Evolutionary conservation across 2,888 invertebrate species (phyloP), one percentile per base, ranked within the genome.

Genomic region (Brenthis ino): DNA sequence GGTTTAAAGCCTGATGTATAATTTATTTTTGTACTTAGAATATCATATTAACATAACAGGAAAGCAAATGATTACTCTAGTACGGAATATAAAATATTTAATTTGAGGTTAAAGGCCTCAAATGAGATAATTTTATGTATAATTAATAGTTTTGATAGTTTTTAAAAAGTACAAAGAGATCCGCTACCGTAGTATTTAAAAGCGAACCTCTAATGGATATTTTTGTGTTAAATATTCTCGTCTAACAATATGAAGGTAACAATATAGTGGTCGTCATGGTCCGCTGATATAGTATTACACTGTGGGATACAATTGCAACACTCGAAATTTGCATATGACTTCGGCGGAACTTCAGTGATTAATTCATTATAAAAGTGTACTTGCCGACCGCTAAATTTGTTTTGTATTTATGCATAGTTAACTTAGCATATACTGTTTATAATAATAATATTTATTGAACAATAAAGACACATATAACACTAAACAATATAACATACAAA

Each of bases 271-370:
- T 79, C 82, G 90, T 85, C 82, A 85, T 83, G 91, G 86, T 90
- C 89, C 82, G 85, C 67, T 78, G 82, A 76, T 77, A 76, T 72
- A 79, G 83, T 48, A 61, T 50, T 56, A 61, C 67, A 81, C 80
- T 86, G 86, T 87, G 85, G 86, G 82, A 79, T 82, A 85, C 88
- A 87, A 87, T 86, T 88, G 88, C 87, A 88, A 77, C 72, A 72
- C 64, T 69, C 73, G 68, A 82, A 85, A 92, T 92, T 92, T 90
- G 91, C 91, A 92, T 91, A 89, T 86, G 84, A 85, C 83, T 82
- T 84, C 83, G 84, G 82, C 82, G 81, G 79, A 80, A 81, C 73
- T 77, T 76, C 77, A 77, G 82, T 83, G 81, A 87, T 88, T 88
- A 88, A 75, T 72, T 74, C 65, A 68, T 72, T 71, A 75, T 71